A percentile compares a stretch with the other conserved stretches of the same genome.
phyloP scores from a whole-genome alignment of 2,113 vertebrate species.

The Verasper variegatus region DNA sequence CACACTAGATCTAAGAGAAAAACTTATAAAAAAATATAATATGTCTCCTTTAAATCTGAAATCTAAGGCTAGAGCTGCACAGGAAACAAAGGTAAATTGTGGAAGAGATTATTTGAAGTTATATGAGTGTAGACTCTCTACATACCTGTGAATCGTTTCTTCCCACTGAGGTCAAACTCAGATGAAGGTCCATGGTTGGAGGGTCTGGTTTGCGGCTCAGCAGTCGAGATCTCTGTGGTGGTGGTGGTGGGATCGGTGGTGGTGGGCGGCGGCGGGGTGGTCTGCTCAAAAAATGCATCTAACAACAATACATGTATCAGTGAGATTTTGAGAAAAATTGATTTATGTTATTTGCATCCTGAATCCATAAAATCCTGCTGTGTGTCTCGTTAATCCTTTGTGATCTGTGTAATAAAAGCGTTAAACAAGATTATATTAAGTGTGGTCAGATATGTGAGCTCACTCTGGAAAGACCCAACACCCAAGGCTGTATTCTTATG shows the following conservation, averaged over 20 bases:
- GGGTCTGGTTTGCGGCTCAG: slow-evolving; percentile 64
- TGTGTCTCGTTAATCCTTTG: slow-evolving; percentile 36
- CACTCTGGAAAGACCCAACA: slow-evolving; percentile 31
- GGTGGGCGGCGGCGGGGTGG: slow-evolving; percentile 71
- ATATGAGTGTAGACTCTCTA: neutral
- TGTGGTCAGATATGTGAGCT: slow-evolving; percentile 54
- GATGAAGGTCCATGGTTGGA: slow-evolving; percentile 84
- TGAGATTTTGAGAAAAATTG: slow-evolving; percentile 36
- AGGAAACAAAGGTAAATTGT: no score
- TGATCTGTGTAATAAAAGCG: slow-evolving; percentile 30
- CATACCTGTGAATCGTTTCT: slow-evolving; percentile 93
- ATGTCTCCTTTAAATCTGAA: no score
- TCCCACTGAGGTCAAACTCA: slow-evolving; percentile 90
- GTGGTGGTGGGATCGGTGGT: slow-evolving; percentile 44
- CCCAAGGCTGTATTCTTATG: slow-evolving; percentile 36
- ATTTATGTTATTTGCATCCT: slow-evolving; percentile 24
- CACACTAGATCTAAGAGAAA: no score
- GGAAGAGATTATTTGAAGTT: no score
- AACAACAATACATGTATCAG: slow-evolving; percentile 56
- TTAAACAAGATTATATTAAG: slow-evolving; percentile 42
- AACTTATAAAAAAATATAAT: no score
- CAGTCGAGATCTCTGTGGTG: slow-evolving; percentile 50
- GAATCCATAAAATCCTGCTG: slow-evolving; percentile 10
- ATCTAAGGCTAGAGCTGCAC: no score
- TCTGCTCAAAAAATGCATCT: slow-evolving; percentile 80